Percentiles rank a stretch among this genome's conserved stretches.
phyloP scores from a whole-genome alignment of 1,140 invertebrate species.

The Brachionus rubens region DNA sequence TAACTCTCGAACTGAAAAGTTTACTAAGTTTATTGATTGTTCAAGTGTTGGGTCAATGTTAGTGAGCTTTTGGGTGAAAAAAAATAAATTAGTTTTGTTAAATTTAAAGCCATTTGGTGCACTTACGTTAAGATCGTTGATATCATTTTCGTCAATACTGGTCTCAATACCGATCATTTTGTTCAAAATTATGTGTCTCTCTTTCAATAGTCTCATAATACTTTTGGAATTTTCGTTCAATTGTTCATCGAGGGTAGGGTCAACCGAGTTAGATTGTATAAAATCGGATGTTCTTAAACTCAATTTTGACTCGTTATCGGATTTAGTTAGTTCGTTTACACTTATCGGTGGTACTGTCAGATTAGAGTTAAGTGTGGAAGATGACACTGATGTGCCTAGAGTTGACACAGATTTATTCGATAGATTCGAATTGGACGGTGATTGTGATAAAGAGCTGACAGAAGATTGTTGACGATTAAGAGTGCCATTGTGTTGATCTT shows the following conservation, averaged over 20 bases:
- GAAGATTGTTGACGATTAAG: not conserved
- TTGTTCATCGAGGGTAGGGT: not conserved
- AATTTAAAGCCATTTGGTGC: too few relatives aligned
- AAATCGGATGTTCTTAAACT: not conserved
- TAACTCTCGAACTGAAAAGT: too few relatives aligned
- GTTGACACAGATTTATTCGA: not conserved
- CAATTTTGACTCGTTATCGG: not conserved
- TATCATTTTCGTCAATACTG: not conserved
- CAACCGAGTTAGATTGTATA: not conserved
- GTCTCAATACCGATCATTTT: not conserved
- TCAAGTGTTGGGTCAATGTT: too few relatives aligned
- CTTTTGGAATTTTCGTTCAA: conserved; percentile 5
- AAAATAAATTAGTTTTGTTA: too few relatives aligned
- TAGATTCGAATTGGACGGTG: conserved; percentile 14
- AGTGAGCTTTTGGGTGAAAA: too few relatives aligned
- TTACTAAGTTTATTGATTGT: too few relatives aligned
- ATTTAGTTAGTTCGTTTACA: not conserved
- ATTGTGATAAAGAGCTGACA: not conserved
- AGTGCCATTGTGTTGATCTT: not conserved
- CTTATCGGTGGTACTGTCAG: not conserved
- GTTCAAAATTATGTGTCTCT: not conserved
- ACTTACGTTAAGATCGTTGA: not conserved
- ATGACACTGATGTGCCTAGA: not conserved
- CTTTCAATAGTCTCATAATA: not conserved
- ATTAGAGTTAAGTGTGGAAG: not conserved